Percentiles rank a stretch among this genome's conserved stretches.
These are phyloP conservation scores for Drosophila nr. perissopoda DNA, from an alignment of 2,888 invertebrate genomes.

Conservation along the genomic window DNA sequence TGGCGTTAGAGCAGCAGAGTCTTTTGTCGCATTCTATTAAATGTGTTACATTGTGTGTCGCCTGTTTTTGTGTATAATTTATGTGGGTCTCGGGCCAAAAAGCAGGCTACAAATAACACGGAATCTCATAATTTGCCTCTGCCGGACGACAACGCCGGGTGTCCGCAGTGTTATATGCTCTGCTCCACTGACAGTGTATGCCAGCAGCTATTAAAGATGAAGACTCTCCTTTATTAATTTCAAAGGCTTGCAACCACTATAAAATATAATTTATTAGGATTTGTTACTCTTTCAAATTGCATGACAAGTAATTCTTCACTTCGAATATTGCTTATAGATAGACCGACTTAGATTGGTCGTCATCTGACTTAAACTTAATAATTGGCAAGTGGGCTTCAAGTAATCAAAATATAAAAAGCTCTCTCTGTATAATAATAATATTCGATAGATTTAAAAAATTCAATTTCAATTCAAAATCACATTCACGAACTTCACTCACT, in stretches of 20 bases:
- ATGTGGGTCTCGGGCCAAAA: slow-evolving; percentile 54
- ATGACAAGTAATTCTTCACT: neutral
- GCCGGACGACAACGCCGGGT: slow-evolving; percentile 17
- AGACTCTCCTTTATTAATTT: neutral
- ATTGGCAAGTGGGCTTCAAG: neutral
- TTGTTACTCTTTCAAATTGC: neutral
- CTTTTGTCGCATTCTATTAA: slow-evolving; percentile 14
- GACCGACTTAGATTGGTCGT: neutral
- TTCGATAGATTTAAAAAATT: neutral
- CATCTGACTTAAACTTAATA: neutral
- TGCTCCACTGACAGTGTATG: slow-evolving; percentile 10
- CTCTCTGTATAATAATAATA: neutral
- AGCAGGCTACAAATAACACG: slow-evolving; percentile 51
- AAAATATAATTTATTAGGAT: neutral
- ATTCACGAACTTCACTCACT: slow-evolving; percentile 9
- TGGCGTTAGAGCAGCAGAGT: slow-evolving; percentile 29
- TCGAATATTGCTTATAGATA: neutral
- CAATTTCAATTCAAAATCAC: neutral
- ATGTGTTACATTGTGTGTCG: slow-evolving; percentile 10
- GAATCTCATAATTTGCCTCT: slow-evolving; percentile 52
- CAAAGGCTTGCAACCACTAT: neutral
- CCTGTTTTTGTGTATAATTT: slow-evolving; percentile 39
- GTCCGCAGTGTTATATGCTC: neutral
- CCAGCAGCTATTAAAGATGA: slow-evolving; percentile 6
- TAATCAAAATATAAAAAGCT: neutral